A percentile compares a stretch with the other conserved stretches of the same genome.
Evolutionary conservation across 2,113 vertebrate genomes (phyloP).

Genomic region (Myotis lucifugus): DNA sequence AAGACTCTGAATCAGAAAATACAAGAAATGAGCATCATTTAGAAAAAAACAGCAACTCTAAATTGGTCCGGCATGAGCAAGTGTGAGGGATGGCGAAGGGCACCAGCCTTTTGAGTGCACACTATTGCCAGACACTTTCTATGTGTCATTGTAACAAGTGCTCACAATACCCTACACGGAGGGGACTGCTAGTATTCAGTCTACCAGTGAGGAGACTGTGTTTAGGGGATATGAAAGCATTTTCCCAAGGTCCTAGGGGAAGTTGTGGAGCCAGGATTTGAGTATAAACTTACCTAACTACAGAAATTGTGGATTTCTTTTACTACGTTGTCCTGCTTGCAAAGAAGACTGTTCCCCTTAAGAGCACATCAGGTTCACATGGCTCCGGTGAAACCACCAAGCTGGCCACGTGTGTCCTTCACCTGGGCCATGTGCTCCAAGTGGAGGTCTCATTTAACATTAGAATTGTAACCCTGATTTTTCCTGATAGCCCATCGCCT

Average conservation of each 20-base stretch:
- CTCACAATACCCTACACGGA: neutral
- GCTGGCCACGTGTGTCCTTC: too few species aligned
- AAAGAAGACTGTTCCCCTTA: neutral
- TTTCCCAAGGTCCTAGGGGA: conserved; percentile 8
- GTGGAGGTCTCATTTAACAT: neutral
- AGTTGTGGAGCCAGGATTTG: neutral
- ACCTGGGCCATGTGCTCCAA: neutral
- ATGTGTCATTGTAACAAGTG: neutral
- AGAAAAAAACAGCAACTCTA: conserved; percentile 10
- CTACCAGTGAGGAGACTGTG: neutral
- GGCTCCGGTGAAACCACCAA: neutral
- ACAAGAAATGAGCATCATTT: conserved; percentile 45
- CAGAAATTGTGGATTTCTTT: neutral
- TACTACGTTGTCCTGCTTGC: neutral
- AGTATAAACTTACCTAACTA: neutral
- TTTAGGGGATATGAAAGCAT: neutral
- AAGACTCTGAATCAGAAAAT: conserved; percentile 60
- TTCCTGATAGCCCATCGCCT: neutral
- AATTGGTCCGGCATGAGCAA: neutral
- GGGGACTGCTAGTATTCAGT: neutral
- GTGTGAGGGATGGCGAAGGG: neutral
- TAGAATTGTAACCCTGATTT: too few species aligned
- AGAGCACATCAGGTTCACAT: neutral
- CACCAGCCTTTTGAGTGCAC: neutral
- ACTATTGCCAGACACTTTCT: neutral